phyloP scores from a whole-genome alignment of 2,113 vertebrate species.

The Syngnathoides biaculeatus region DNA sequence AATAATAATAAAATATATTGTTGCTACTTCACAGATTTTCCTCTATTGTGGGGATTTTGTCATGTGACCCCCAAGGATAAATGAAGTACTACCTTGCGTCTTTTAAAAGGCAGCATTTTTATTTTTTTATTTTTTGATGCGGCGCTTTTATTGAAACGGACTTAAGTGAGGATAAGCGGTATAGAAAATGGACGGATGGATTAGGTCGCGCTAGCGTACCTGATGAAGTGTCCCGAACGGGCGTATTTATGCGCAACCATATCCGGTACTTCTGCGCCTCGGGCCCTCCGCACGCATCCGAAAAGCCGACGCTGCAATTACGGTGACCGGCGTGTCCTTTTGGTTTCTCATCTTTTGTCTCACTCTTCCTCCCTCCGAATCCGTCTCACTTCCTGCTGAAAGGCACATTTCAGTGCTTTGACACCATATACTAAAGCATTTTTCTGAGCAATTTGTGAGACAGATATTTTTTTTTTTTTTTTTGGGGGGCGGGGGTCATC shows the following conservation, averaged over 20 bases:
- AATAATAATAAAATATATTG: no score
- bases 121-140: background rate
- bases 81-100: no score
- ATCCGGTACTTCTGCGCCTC: conserved; percentile 52
- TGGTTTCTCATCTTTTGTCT: conserved; percentile 65
- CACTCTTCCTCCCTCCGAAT: conserved; percentile 21
- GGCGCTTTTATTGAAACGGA: background rate
- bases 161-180: no score
- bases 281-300: conserved; percentile 66
- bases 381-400: conserved; percentile 10
- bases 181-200: no score
- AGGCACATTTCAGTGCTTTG: conserved; percentile 14
- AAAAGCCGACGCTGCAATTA: conserved; percentile 75
- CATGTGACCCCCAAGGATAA: no score
- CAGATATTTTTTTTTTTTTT: no score
- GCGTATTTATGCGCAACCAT: conserved; percentile 41
- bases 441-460: background rate
- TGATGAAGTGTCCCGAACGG: conserved; percentile 5
- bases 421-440: background rate
- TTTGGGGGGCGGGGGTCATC: no score
- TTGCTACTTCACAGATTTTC: no score
- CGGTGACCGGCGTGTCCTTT: conserved; percentile 70
- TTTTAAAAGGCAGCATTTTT: no score
- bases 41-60: no score
- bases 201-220: background rate